Base-by-base conservation (phyloP, 2,888 invertebrate genomes). In the Chrysolina oricalcia region DNA sequence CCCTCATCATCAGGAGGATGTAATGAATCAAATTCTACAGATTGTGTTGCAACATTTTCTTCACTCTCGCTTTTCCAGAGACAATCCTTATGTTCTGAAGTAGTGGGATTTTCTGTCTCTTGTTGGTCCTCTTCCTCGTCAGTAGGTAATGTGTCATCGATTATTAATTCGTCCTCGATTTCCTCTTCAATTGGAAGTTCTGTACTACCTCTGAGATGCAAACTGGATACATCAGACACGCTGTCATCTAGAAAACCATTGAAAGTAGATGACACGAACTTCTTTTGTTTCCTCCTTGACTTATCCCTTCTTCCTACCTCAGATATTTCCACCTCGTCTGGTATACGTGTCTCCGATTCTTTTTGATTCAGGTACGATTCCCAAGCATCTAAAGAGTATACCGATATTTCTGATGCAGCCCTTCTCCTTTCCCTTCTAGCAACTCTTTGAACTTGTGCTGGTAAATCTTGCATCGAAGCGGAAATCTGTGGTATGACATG, bases 201-300 rank as follows among this genome's bases (percentile, higher is more conserved):
- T n/a, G 59, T 35, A 35, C 59, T 59, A 10, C n/a, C 35, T 59
- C 6, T 8, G n/a, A n/a, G 13, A 6, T 59, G 27, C 35, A 17
- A 27, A 59, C 27, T 13, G 17, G 23, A 59, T 35, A 46, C 59
- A 23, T 70, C 10, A 67, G 27, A 69, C 10, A 19, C 19, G 13
- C 75, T 75, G n/a, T 74, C 67, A 17, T 85, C 84, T 43, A 85
- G 66, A 67, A 85, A 81, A n/a, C 65, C 78, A 15, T 81, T 81
- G 46, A 81, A 72, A n/a, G 84, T 85, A 21, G 84, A 83, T 0
- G 83, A 84, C 21, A 84, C 76, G 35, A 81, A 78, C 46, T 83
- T 84, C 65, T 82, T 84, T 23, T 80, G 76, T 56, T 77, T 81
- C 17, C 82, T 76, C 2, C 64, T 69, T 46, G 9, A 78, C 69